phyloP scores from a whole-genome alignment of 2,797 vertebrate species.

The Myotis findleyi region DNA sequence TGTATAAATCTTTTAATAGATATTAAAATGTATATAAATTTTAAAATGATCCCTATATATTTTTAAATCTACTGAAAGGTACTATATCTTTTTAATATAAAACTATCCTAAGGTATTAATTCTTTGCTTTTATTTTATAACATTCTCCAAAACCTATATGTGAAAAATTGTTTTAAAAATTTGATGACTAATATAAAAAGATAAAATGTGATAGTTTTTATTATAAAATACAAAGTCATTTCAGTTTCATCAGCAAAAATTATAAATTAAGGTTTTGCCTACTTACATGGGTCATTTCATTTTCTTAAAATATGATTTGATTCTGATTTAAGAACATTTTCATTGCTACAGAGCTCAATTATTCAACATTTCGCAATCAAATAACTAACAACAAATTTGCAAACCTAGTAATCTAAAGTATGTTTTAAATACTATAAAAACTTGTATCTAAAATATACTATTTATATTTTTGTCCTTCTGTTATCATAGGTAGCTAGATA shows the following conservation, averaged over 20 bases:
- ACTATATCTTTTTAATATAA: background rate
- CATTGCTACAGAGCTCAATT: background rate
- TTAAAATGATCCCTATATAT: background rate
- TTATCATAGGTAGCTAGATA: too few relatives aligned
- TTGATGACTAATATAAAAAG: background rate
- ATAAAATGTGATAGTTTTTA: background rate
- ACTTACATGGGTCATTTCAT: background rate
- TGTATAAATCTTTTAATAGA: background rate
- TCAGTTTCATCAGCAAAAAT: background rate
- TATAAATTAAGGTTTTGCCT: background rate
- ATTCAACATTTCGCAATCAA: slow-evolving; percentile 45
- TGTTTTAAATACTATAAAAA: background rate
- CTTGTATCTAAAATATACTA: background rate
- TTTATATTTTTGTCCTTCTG: background rate
- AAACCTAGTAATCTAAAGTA: background rate
- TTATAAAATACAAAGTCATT: background rate
- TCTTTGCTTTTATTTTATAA: background rate
- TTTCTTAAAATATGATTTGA: background rate
- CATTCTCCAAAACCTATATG: background rate
- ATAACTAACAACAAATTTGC: slow-evolving; percentile 76
- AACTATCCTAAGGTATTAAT: background rate
- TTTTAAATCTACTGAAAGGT: background rate
- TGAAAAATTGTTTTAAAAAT: background rate
- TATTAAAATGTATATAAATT: background rate
- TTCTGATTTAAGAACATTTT: background rate